These are phyloP conservation scores for Oenanthe oenanthe DNA, from an alignment of 2,113 vertebrate species.

Conservation along the genomic window DNA sequence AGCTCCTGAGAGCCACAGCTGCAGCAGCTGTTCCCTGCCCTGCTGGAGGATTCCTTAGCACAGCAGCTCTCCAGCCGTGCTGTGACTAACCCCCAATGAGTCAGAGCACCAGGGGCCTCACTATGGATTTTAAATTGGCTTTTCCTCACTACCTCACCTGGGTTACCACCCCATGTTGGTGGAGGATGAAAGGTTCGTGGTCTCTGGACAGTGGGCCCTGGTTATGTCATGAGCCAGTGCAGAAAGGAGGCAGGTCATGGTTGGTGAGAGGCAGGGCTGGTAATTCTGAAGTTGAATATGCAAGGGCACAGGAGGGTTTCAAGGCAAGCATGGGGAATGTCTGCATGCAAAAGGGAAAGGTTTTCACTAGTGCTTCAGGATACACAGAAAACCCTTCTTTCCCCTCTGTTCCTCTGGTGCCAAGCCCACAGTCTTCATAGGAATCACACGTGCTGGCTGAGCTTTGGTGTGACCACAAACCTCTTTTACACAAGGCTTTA, in stretches of 20 bases:
- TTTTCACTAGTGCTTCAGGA: neutral
- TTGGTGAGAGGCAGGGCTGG: neutral
- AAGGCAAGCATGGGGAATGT: fast-evolving
- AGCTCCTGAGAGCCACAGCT: neutral
- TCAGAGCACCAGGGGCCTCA: neutral
- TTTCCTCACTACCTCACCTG: neutral
- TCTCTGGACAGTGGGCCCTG: neutral
- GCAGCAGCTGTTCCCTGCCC: neutral
- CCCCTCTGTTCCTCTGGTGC: neutral
- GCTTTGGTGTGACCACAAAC: neutral
- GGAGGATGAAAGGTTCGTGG: neutral
- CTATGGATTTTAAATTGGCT: neutral
- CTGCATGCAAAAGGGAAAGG: neutral
- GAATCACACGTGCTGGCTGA: neutral
- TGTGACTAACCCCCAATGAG: neutral
- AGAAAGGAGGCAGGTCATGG: neutral
- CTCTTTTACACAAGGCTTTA: neutral
- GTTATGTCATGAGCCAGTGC: fast-evolving
- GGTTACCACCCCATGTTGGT: neutral
- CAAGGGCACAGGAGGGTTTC: neutral
- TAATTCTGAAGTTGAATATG: neutral
- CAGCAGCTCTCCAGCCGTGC: neutral
- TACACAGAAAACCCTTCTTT: fast-evolving
- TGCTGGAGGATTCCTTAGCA: neutral
- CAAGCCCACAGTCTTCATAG: neutral